Evolutionary conservation across 1,140 invertebrate genomes (phyloP).

Genomic region (Rhagoletis pomonella): DNA sequence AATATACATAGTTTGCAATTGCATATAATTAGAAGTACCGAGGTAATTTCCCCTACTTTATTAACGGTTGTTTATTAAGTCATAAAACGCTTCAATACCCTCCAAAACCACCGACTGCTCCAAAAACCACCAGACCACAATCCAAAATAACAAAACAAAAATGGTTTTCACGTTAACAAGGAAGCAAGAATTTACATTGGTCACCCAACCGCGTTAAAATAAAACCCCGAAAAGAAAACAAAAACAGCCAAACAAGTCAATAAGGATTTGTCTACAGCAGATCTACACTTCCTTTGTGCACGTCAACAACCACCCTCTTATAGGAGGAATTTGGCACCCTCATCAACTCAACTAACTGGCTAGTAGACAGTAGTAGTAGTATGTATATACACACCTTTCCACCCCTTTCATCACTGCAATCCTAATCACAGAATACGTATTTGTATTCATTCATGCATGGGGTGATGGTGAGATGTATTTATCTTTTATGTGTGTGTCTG

Average conservation of each 20-base stretch:
- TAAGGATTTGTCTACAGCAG: conserved; percentile 4
- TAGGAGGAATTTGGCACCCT: conserved; percentile 16
- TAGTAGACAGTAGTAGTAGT: too few species aligned
- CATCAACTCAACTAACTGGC: neutral
- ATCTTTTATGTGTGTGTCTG: too few species aligned
- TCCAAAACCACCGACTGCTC: neutral
- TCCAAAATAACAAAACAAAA: neutral
- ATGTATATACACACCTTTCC: neutral
- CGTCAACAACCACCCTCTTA: conserved; percentile 32
- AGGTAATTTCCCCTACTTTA: too few species aligned
- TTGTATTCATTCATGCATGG: neutral
- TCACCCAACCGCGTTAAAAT: neutral
- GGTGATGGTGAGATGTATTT: too few species aligned
- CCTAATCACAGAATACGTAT: neutral
- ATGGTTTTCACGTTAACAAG: conserved; percentile 15
- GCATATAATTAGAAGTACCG: too few species aligned
- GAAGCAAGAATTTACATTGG: neutral
- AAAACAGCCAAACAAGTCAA: conserved; percentile 33
- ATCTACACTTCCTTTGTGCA: conserved; percentile 2
- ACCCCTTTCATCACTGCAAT: neutral
- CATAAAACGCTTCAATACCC: neutral
- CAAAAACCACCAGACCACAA: neutral
- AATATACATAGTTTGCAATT: too few species aligned
- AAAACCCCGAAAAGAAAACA: neutral
- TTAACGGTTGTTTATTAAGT: too few species aligned